phyloP scores from a whole-genome alignment of 1,140 invertebrate genomes.

The Sycophaga agraensis region DNA sequence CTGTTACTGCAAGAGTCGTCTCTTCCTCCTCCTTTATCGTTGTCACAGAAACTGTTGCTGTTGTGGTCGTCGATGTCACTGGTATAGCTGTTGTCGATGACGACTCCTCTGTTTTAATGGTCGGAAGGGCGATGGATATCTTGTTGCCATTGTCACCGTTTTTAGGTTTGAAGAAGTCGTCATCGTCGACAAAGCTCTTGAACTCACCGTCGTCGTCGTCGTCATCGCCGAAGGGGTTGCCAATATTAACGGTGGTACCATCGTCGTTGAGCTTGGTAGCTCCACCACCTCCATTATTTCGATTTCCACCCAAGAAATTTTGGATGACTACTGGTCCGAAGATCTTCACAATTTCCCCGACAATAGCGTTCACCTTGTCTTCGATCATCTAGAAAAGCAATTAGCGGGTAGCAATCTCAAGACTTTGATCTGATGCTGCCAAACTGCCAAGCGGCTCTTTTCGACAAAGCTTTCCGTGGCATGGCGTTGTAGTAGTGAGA shows the following conservation, averaged over 20 bases:
- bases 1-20: background rate
- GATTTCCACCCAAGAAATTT: conserved; percentile 53
- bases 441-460: conserved; percentile 1
- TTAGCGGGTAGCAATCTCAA: no score
- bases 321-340: conserved; percentile 68
- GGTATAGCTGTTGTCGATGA: background rate
- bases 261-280: conserved; percentile 8
- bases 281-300: conserved; percentile 37
- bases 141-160: background rate
- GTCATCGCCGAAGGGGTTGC: conserved; percentile 47
- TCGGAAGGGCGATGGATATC: background rate
- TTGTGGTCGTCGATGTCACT: background rate
- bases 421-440: no score
- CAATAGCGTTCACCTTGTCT: conserved; percentile 72
- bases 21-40: background rate
- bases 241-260: conserved; percentile 43
- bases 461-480: conserved; percentile 20
- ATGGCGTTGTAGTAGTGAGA: no score
- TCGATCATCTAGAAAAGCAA: conserved; percentile 74
- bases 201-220: conserved; percentile 36
- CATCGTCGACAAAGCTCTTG: conserved; percentile 34
- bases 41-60: background rate
- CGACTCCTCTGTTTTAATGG: background rate
- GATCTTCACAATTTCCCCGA: conserved; percentile 66
- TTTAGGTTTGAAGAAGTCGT: conserved; percentile 15